Conservation (phyloP, 2,797 vertebrate species). For the Manis javanica region DNA sequence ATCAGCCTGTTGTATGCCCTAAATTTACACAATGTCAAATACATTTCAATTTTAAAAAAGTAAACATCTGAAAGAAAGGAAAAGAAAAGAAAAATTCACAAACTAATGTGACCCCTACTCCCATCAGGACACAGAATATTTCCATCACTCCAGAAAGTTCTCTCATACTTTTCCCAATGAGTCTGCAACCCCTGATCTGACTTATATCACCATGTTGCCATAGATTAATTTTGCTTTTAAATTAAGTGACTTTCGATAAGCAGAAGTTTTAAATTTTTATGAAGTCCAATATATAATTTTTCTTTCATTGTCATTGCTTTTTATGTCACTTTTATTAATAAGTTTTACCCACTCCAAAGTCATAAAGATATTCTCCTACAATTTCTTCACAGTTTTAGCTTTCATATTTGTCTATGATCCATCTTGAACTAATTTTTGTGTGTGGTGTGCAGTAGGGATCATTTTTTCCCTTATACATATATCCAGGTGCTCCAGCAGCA, state of each 20-base stretch:
- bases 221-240: background rate
- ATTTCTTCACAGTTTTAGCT: conserved; percentile 1
- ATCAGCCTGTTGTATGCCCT: background rate
- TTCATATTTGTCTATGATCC: background rate
- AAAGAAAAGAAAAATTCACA: background rate
- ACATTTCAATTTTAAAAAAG: background rate
- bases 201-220: background rate
- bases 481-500: background rate
- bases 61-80: background rate
- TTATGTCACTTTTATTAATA: background rate
- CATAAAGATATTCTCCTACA: background rate
- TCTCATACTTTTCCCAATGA: background rate
- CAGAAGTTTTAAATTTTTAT: background rate
- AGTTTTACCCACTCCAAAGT: background rate
- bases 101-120: background rate
- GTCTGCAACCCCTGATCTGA: background rate
- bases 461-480: background rate
- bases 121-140: background rate
- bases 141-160: background rate
- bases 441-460: background rate
- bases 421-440: background rate
- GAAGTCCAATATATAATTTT: background rate
- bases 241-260: background rate
- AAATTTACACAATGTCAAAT: background rate
- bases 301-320: background rate